These are phyloP conservation scores for Cephonodes hylas DNA, from an alignment of 2,888 invertebrate species.

Conservation along the genomic window DNA sequence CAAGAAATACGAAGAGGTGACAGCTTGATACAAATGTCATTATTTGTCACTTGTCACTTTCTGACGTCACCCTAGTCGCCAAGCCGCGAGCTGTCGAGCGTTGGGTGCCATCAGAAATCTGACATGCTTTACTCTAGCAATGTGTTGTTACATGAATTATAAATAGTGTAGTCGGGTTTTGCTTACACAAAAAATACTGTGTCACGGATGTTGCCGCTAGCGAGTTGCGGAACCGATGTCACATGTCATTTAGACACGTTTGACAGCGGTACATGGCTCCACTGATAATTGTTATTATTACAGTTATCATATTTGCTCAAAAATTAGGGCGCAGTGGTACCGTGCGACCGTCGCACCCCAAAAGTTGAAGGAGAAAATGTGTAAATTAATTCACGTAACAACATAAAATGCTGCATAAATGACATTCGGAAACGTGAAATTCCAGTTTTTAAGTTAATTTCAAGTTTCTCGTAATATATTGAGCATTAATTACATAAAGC, in stretches of 20 bases:
- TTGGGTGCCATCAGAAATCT: constrained; percentile 7
- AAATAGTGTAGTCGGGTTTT: not conserved
- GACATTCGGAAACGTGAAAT: constrained; percentile 33
- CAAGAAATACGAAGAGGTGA: constrained; percentile 99
- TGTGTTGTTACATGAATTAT: constrained; percentile 8
- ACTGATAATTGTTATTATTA: constrained; percentile 7
- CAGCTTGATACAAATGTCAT: constrained; percentile 48
- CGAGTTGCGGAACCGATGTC: not conserved
- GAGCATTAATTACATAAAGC: constrained; percentile 1
- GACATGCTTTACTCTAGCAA: not conserved
- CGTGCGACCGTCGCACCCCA: not conserved
- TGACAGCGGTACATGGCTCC: constrained; percentile 9
- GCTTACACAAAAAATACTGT: not conserved
- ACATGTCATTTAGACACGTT: constrained; percentile 11
- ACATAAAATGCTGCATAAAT: constrained; percentile 19
- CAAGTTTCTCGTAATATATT: constrained; percentile 10
- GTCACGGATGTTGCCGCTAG: not conserved
- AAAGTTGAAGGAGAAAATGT: not conserved
- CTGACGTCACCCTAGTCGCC: not conserved
- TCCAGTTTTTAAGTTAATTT: constrained; percentile 28
- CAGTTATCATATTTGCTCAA: constrained; percentile 1
- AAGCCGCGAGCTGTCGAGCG: not conserved
- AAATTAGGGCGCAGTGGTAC: not conserved
- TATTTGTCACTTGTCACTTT: constrained; percentile 12
- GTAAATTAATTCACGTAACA: constrained; percentile 11